Conservation (phyloP, 2,797 vertebrate genomes). For the Oryzias dopingdopingensis region DNA sequence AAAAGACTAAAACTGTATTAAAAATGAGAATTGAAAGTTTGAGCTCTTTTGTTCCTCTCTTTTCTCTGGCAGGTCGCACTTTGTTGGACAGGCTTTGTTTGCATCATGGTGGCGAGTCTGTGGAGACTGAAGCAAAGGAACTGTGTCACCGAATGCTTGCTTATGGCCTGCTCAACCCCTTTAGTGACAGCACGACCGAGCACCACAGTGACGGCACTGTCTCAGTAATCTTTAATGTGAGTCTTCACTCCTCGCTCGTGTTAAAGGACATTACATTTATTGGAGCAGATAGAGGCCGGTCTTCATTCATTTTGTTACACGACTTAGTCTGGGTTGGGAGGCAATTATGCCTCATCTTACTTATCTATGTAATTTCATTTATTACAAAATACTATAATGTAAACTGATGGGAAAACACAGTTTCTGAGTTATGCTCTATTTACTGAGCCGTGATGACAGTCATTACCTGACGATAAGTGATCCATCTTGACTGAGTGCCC, state of each 20-base stretch:
- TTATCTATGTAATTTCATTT: too few species aligned
- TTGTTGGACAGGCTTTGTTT: conserved; percentile 85
- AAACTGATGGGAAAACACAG: not conserved
- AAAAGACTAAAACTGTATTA: not conserved
- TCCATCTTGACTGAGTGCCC: conserved; percentile 15
- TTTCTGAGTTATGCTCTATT: not conserved
- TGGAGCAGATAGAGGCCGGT: not conserved
- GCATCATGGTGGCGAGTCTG: conserved; percentile 75
- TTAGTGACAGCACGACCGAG: conserved; percentile 81
- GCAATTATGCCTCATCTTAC: too few species aligned
- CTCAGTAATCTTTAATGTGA: conserved; percentile 83
- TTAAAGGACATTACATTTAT: too few species aligned
- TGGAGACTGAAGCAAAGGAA: conserved; percentile 80
- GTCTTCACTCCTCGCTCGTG: conserved; percentile 32
- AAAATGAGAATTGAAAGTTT: not conserved
- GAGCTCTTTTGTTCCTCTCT: conserved; percentile 7
- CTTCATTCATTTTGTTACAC: not conserved
- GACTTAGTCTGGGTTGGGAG: too few species aligned
- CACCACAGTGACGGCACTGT: conserved; percentile 66
- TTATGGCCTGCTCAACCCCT: conserved; percentile 87
- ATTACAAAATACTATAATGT: too few species aligned
- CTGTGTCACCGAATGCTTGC: conserved; percentile 87
- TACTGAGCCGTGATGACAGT: not conserved
- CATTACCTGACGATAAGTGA: conserved; percentile 24
- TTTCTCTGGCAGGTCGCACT: conserved; percentile 76